Conservation (phyloP, 2,888 invertebrate species). For the Mamestra brassicae region DNA sequence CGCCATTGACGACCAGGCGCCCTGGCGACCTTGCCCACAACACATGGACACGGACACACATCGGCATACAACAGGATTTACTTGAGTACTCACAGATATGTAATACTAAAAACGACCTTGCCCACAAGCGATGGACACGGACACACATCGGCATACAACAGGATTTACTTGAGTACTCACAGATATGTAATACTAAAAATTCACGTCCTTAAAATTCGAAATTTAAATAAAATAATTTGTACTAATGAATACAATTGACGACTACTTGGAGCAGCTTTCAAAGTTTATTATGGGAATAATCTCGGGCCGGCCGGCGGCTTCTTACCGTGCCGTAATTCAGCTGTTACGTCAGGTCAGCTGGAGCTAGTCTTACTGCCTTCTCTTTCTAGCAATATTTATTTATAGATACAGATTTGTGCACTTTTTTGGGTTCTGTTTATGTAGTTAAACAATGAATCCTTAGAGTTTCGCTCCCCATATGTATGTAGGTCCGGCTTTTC, state of each 20-base stretch:
- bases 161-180: background rate
- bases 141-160: background rate
- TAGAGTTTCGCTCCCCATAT: background rate
- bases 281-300: background rate
- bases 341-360: background rate
- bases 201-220: background rate
- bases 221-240: background rate
- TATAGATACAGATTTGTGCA: background rate
- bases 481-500: background rate
- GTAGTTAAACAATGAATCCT: constrained; percentile 1
- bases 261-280: background rate
- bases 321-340: background rate
- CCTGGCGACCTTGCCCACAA: background rate
- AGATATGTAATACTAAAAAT: background rate
- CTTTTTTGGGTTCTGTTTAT: constrained; percentile 6
- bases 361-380: background rate
- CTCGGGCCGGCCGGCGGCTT: background rate
- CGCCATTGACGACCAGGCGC: too few relatives aligned
- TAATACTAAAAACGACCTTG: too few relatives aligned
- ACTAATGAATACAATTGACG: background rate
- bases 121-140: background rate
- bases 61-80: background rate
- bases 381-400: background rate
- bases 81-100: background rate
- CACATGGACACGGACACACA: background rate